These are phyloP conservation scores for Upupa epops DNA, from an alignment of 2,113 vertebrate genomes.

Conservation along the genomic window DNA sequence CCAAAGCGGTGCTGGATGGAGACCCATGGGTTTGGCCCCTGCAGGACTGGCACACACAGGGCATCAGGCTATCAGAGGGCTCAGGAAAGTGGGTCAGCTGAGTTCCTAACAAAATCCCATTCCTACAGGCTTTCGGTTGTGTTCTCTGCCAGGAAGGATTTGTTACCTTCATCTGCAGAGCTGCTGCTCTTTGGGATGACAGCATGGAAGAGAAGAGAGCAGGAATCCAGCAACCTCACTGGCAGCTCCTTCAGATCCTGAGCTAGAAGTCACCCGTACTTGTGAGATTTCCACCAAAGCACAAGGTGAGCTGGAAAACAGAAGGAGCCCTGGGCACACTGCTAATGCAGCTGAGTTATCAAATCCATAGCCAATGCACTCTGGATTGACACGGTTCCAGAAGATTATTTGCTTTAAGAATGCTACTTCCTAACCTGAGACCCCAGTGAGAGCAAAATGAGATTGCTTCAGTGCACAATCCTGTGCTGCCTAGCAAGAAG, in stretches of 20 bases:
- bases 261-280: not conserved
- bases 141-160: not conserved
- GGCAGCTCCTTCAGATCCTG: not conserved
- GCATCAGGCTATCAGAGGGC: fast-evolving
- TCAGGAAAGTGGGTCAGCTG: not conserved
- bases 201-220: not conserved
- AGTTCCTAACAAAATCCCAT: not conserved
- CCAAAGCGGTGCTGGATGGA: not conserved
- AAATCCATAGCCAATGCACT: no score
- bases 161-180: not conserved
- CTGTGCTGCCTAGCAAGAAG: not conserved
- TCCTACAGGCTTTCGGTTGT: not conserved
- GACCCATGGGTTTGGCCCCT: not conserved
- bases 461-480: not conserved
- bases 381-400: not conserved
- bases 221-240: not conserved
- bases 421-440: not conserved
- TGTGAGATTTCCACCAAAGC: not conserved
- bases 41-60: not conserved
- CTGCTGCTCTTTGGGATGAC: not conserved
- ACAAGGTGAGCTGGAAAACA: not conserved
- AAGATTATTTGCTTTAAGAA: not conserved
- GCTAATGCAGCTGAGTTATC: not conserved
- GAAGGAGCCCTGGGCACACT: not conserved
- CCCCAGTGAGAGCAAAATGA: not conserved